Conservation (phyloP, 2,888 invertebrate genomes). For the Beris morrisii region DNA sequence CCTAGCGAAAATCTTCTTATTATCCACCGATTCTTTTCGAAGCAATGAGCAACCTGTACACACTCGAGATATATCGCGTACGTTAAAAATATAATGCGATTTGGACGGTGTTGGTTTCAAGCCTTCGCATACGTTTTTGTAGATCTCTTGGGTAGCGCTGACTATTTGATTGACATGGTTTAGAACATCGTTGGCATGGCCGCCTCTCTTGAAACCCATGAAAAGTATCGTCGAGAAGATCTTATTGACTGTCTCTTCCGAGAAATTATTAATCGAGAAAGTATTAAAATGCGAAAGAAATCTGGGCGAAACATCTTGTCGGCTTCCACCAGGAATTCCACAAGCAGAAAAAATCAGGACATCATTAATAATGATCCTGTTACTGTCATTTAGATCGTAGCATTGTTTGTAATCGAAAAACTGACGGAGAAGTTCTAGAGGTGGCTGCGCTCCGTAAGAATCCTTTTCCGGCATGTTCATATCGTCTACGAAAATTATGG, state of each 20-base stretch:
- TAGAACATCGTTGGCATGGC: slow-evolving; percentile 78
- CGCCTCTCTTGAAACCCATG: slow-evolving; percentile 74
- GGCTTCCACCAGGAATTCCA: slow-evolving; percentile 90
- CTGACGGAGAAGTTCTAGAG: slow-evolving; percentile 83
- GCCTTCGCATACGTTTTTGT: slow-evolving; percentile 69
- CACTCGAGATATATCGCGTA: slow-evolving; percentile 83
- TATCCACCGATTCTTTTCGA: slow-evolving; percentile 76
- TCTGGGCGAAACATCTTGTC: slow-evolving; percentile 81
- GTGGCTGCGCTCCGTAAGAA: slow-evolving; percentile 86
- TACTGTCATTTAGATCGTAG: slow-evolving; percentile 84
- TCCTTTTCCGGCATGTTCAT: slow-evolving; percentile 90
- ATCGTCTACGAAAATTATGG: slow-evolving; percentile 86
- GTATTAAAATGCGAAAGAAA: slow-evolving; percentile 87
- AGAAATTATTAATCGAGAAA: slow-evolving; percentile 84
- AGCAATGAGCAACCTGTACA: slow-evolving; percentile 84
- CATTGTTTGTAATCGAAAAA: slow-evolving; percentile 88
- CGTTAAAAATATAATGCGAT: slow-evolving; percentile 88
- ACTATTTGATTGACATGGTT: slow-evolving; percentile 70
- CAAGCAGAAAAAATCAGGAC: slow-evolving; percentile 86
- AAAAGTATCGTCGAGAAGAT: slow-evolving; percentile 82
- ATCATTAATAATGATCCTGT: slow-evolving; percentile 74
- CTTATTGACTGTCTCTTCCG: slow-evolving; percentile 81
- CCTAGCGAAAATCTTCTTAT: slow-evolving; percentile 71
- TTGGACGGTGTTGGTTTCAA: slow-evolving; percentile 86
- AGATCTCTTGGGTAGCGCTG: slow-evolving; percentile 79